Conservation (phyloP, 1,140 invertebrate species). For the Ips typographus region DNA sequence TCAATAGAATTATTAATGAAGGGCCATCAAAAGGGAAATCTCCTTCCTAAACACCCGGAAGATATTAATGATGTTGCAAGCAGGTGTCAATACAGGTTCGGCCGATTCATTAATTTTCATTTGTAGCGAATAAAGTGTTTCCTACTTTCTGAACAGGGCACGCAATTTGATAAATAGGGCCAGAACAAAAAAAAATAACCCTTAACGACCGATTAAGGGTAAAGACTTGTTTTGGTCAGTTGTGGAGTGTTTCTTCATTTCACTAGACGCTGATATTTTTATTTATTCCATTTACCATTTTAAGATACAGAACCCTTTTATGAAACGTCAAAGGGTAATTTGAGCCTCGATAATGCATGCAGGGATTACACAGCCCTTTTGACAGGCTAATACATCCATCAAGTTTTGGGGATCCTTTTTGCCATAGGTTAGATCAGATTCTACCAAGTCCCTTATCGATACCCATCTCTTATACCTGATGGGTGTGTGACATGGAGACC, state of each 20-base stretch:
- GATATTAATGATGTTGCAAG: slow-evolving; percentile 27
- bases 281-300: not conserved
- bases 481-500: too few relatives aligned
- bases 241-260: slow-evolving; percentile 2
- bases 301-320: not conserved
- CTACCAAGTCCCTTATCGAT: too few relatives aligned
- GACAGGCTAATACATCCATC: not conserved
- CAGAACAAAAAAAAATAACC: slow-evolving; percentile 18
- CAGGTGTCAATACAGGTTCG: slow-evolving; percentile 24
- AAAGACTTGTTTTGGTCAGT: slow-evolving; percentile 4
- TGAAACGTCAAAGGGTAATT: not conserved
- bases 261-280: not conserved
- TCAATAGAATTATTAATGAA: too few relatives aligned
- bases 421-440: too few relatives aligned
- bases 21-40: too few relatives aligned
- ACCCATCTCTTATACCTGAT: too few relatives aligned
- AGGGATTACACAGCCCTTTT: not conserved
- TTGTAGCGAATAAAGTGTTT: slow-evolving; percentile 21
- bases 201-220: slow-evolving; percentile 10
- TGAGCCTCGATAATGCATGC: not conserved
- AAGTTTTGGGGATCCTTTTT: not conserved
- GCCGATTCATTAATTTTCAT: slow-evolving; percentile 26
- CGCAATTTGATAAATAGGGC: slow-evolving; percentile 26
- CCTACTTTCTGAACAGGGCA: slow-evolving; percentile 14
- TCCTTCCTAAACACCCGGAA: too few relatives aligned